These are phyloP conservation scores for Rhynchonema sp. DNA, from an alignment of 2,888 invertebrate genomes.

Conservation along the genomic window DNA sequence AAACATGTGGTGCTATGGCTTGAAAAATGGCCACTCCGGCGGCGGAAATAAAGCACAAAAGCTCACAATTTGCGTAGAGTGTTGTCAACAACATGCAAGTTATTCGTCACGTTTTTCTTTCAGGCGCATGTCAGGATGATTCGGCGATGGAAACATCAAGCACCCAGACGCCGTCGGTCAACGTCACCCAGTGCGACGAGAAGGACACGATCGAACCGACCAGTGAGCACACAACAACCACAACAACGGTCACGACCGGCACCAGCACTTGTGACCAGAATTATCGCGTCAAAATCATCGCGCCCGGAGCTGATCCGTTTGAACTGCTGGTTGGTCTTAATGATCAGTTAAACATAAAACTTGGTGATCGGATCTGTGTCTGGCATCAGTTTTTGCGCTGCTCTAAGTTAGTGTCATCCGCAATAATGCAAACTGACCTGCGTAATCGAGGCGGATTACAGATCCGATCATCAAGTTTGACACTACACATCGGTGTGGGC, in stretches of 20 bases:
- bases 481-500: no score
- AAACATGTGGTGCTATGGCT: no score
- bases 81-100: no score
- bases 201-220: neutral
- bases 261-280: neutral
- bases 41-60: no score
- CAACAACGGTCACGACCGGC: neutral
- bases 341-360: neutral
- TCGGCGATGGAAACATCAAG: neutral
- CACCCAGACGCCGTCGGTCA: neutral
- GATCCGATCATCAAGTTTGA: no score
- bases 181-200: neutral
- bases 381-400: no score
- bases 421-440: no score
- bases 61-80: no score
- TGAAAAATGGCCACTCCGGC: no score
- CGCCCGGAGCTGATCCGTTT: constrained; percentile 71
- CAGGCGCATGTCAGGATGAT: neutral
- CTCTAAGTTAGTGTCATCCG: no score
- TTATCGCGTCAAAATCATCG: constrained; percentile 76
- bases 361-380: neutral
- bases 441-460: no score
- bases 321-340: constrained; percentile 55
- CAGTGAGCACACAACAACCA: no score
- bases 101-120: neutral